Evolutionary conservation across 2,888 invertebrate species (phyloP).

Genomic region (Hypomecis punctinalis): DNA sequence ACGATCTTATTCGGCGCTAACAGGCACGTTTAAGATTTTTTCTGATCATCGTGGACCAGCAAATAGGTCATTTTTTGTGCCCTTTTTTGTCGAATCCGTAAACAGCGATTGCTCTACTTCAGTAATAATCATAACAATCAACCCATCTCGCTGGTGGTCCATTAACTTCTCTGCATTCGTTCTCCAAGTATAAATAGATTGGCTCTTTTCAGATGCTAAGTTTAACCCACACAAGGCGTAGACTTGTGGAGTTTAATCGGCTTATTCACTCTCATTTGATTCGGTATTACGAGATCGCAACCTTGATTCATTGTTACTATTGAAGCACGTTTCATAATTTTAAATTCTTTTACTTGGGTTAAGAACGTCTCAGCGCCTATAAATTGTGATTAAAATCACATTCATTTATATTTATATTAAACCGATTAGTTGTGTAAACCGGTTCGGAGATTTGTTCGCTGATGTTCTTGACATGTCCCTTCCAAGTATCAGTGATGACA

Average conservation of each 20-base stretch:
- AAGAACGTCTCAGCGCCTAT: constrained; percentile 15
- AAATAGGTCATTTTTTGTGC: constrained; percentile 1
- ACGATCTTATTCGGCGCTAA: no score
- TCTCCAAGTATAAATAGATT: constrained; percentile 10
- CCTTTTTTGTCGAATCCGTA: neutral
- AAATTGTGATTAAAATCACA: constrained; percentile 22
- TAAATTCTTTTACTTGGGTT: constrained; percentile 7
- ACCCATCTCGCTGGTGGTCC: constrained; percentile 26
- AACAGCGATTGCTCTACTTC: constrained; percentile 2
- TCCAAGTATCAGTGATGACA: constrained; percentile 29
- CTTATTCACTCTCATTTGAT: constrained; percentile 8
- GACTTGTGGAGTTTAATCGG: constrained; percentile 4
- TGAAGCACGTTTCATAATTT: constrained; percentile 20
- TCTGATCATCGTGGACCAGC: neutral
- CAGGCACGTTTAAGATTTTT: neutral
- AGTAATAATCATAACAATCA: neutral
- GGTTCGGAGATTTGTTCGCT: constrained; percentile 3
- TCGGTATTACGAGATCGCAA: constrained; percentile 10
- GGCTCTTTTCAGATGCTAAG: constrained; percentile 3
- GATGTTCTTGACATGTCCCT: constrained; percentile 22
- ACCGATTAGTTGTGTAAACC: constrained; percentile 16
- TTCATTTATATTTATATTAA: constrained; percentile 19
- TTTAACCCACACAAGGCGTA: constrained; percentile 9
- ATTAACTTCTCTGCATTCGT: constrained; percentile 9
- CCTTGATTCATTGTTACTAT: constrained; percentile 25